Evolutionary conservation across 1,140 invertebrate genomes (phyloP), one percentile per base, ranked within the genome.

Genomic region (Tetragnatha versicolor): DNA sequence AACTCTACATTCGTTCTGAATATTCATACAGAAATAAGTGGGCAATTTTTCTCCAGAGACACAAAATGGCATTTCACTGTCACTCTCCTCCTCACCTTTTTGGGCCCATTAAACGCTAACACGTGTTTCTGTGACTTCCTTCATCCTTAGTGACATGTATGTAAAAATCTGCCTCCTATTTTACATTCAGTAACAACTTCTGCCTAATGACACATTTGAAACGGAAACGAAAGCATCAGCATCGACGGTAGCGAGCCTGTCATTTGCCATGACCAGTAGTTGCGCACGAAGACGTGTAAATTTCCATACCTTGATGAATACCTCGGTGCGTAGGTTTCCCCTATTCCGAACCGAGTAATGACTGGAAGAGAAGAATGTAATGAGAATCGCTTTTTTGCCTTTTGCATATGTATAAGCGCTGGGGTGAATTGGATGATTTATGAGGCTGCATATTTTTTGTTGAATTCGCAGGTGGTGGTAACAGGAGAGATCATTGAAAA

Each of bases 381-480:
- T 63, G 33, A 63, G 20, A 37, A 63, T 12, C 33, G 25, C 10
- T 63, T 51, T 51, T 51, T 51, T 4, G 49, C 10, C 9, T 39
- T 35, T 42, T 39, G 60, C 60, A 39, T 63, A 37, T 63, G 33
- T 20, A 63, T 37, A 14, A 42, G 33, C 12, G 3, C n/a, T 10
- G 27, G 9, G 31, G 27, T 31, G 27, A 58, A 58, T 58, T 58
- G 53, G 53, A 58, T 63, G 60, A 63, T 63, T 63, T 63, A 63
- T 35, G 12, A 31, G 17, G 27, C 27, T 27, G 12, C 22, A n/a
- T n/a, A n/a, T n/a, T 4, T 58, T 58, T 58, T 31, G 17, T 12
- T 17, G 33, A 58, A 58, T 27, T 58, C 33, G 53, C 53, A 58
- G 53, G 53, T 58, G 53, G 9, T 33, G 27, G 12, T 58, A 58